Evolutionary conservation across 2,113 vertebrate species (phyloP), one percentile per base, ranked within the genome.

Genomic region (Podarcis raffonei): DNA sequence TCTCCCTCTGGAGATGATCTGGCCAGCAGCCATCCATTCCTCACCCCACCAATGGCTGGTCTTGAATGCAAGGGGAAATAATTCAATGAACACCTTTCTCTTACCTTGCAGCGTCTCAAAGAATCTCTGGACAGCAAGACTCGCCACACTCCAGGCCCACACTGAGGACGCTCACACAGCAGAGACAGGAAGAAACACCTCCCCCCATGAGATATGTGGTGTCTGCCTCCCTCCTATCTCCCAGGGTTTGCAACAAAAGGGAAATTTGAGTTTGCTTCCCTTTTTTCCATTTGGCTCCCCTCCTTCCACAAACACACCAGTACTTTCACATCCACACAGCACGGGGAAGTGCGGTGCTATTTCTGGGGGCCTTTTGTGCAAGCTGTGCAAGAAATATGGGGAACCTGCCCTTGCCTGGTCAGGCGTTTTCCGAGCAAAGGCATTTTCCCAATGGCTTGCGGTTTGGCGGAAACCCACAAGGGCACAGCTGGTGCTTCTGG

Each of bases 251-350:
- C 72, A 79, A 65, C 0, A n/a, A 42, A 30, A 18, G 27, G 42
- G 72, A 37, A 57, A 27, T n/a, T 37, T 62, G 13, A 16, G 0
- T 2, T 4, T 71, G 89, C 90, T 90, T 95, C 95, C 91, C 66
- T 62, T 95, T 94, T 94, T 84, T 85, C 59, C 59, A 15, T 20
- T 90, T 81, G 90, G 84, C 72, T 90, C 59, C 27, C 57, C 30
- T 18, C 27, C 35, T 5, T 35, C 0, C 69, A 25, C 9, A 30
- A 39, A 23, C 37, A 11, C 66, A 0, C 1, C 32, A 15, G 57
- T 68, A 85, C 91, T 96, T 95, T 94, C 95, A 90, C 22, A 91
- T 95, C 94, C 88, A 0, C 42, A 22, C 1, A 12, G 6, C 18
- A 1, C 0, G 1, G n/a, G 12, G 6, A 79, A 81, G 66, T 72